Conservation (phyloP, 2,888 invertebrate species). For the Tanypteryx hageni region DNA sequence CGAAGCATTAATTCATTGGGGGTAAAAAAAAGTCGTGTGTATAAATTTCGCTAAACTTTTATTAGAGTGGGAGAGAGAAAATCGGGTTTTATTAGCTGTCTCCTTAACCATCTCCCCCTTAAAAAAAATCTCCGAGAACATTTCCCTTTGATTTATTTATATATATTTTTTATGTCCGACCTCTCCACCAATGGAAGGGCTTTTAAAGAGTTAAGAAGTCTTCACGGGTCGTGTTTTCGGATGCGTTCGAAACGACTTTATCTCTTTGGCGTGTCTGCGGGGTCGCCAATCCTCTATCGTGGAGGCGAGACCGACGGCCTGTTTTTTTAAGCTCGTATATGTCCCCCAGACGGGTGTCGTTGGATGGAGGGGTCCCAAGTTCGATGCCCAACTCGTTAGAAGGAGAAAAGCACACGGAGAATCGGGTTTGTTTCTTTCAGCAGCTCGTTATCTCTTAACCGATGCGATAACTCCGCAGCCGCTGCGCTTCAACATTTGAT, state of each 20-base stretch:
- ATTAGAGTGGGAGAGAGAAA: neutral
- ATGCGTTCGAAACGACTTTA: neutral
- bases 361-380: neutral
- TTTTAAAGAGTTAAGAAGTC: no score
- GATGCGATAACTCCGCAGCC: slow-evolving; percentile 48
- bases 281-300: neutral
- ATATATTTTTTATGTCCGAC: neutral
- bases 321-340: neutral
- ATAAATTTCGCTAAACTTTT: neutral
- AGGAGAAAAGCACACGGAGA: neutral
- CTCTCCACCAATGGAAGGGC: neutral
- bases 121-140: neutral
- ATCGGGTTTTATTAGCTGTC: neutral
- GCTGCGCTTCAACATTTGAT: slow-evolving; percentile 44
- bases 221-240: no score
- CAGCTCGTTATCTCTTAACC: neutral
- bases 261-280: neutral
- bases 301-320: neutral
- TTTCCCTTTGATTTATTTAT: neutral
- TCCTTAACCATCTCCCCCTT: neutral
- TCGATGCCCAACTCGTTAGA: neutral
- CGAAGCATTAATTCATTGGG: slow-evolving; percentile 12
- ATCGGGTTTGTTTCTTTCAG: neutral
- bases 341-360: neutral
- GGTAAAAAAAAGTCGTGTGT: neutral